Evolutionary conservation across 2,888 invertebrate genomes (phyloP).

Genomic region (Orthosia incerta): DNA sequence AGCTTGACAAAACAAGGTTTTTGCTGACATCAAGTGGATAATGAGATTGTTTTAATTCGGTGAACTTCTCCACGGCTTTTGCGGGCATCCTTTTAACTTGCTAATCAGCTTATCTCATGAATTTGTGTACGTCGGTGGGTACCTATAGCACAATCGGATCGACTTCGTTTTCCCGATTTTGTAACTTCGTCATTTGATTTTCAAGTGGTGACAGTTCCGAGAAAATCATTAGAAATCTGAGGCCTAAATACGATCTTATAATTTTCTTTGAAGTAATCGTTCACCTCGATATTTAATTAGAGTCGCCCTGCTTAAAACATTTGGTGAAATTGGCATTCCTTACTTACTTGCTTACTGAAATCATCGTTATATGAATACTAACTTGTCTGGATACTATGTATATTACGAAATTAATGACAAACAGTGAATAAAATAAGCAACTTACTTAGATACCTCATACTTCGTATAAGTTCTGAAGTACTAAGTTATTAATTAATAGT

Average conservation of each 20-base stretch:
- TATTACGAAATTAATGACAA: too few relatives aligned
- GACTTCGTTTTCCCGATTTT: slow-evolving; percentile 49
- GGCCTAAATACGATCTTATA: neutral
- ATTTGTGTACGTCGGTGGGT: slow-evolving; percentile 72
- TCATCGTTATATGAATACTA: neutral
- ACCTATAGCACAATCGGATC: slow-evolving; percentile 67
- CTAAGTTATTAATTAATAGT: too few relatives aligned
- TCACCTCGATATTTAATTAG: slow-evolving; percentile 20
- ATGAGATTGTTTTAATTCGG: slow-evolving; percentile 84
- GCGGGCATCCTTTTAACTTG: slow-evolving; percentile 82
- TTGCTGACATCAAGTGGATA: slow-evolving; percentile 74
- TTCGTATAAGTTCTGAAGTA: too few relatives aligned
- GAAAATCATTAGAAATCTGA: neutral
- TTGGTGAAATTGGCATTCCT: slow-evolving; percentile 21
- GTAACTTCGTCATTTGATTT: slow-evolving; percentile 36
- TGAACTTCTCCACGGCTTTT: slow-evolving; percentile 74
- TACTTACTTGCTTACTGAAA: slow-evolving; percentile 10
- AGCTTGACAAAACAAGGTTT: slow-evolving; percentile 72
- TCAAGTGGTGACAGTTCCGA: slow-evolving; percentile 9
- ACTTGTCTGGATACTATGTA: too few relatives aligned
- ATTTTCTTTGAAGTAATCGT: slow-evolving; percentile 8
- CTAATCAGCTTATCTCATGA: slow-evolving; percentile 85
- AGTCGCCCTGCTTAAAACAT: slow-evolving; percentile 29
- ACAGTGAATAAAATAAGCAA: too few relatives aligned
- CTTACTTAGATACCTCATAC: too few relatives aligned